Conservation (phyloP, 2,113 vertebrate species). For the Callorhinus ursinus region DNA sequence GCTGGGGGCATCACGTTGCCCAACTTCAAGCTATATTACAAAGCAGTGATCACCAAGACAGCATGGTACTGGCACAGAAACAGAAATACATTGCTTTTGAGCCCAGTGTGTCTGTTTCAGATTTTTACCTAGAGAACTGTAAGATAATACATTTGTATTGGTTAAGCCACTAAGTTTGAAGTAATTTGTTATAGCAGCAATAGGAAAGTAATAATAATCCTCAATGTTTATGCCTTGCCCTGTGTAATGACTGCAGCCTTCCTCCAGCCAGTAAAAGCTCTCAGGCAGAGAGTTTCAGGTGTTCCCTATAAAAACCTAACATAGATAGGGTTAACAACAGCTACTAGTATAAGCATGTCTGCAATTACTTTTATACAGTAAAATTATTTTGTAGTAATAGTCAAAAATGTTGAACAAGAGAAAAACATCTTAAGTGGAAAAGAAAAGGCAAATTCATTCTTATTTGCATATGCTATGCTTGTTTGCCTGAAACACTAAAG, state of each 20-base stretch:
- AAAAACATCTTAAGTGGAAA: background rate
- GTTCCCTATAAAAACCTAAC: background rate
- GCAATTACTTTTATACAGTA: background rate
- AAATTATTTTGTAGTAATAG: background rate
- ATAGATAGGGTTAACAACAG: background rate
- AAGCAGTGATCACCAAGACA: too few relatives aligned
- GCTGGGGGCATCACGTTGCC: too few relatives aligned
- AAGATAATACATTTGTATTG: background rate
- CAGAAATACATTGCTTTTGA: background rate
- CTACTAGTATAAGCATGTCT: background rate
- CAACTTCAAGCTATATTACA: too few relatives aligned
- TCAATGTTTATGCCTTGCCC: background rate
- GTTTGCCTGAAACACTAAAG: background rate
- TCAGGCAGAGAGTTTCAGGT: background rate
- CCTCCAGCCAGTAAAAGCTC: background rate
- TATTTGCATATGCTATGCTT: background rate
- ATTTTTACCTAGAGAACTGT: background rate
- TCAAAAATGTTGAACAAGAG: background rate
- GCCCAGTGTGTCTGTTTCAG: background rate
- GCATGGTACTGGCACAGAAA: too few relatives aligned
- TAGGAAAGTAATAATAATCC: background rate
- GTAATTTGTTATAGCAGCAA: background rate
- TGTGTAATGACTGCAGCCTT: background rate
- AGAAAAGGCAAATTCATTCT: background rate
- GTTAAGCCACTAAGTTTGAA: background rate